Evolutionary conservation across 2,797 vertebrate species (phyloP), one percentile per base, ranked within the genome.

Genomic region (Danio aesculapii): DNA sequence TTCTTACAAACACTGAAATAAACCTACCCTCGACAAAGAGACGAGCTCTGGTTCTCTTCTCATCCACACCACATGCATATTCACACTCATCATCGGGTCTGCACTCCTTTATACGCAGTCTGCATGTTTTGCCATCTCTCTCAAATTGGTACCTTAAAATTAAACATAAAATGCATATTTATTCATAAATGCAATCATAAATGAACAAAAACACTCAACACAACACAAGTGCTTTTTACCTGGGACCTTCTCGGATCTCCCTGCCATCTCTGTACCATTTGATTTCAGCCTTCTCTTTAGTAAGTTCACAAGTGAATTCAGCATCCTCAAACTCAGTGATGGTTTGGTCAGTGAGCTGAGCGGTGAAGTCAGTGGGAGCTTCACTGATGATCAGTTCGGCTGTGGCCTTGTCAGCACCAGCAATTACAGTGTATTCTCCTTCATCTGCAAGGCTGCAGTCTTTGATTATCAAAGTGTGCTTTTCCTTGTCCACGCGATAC

Each of bases 381-480:
- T 99, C 98, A 55, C 98, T 97, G 87, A 99, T 99, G 58, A 99
- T 96, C 81, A 99, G 94, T 82, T 99, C 97, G 0, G 97, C 97
- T 0, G 95, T 93, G 58, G 96, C 96, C 89, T 96, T 97, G 91
- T 94, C 94, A 52, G 97, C 92, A 59, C 94, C 97, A 30, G 97
- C 97, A 57, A 93, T 91, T 49, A 95, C 97, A 0, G 93, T 93
- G 85, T 99, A 99, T 90, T 99, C 97, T 1, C 98, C 97, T 91
- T 99, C 98, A 70, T 99, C 98, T 46, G 93, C 91, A 89, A 98
- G 94, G 2, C 92, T 94, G 85, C 97, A 99, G 85, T 99, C 96
- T 88, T 97, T 99, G 87, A 99, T 95, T 81, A 94, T 97, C 55
- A 99, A 88, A 0, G 94, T 98, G 89, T 99, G 98, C 83, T 98